Conservation (phyloP, 2,797 vertebrate genomes). For the Sarcoramphus papa region DNA sequence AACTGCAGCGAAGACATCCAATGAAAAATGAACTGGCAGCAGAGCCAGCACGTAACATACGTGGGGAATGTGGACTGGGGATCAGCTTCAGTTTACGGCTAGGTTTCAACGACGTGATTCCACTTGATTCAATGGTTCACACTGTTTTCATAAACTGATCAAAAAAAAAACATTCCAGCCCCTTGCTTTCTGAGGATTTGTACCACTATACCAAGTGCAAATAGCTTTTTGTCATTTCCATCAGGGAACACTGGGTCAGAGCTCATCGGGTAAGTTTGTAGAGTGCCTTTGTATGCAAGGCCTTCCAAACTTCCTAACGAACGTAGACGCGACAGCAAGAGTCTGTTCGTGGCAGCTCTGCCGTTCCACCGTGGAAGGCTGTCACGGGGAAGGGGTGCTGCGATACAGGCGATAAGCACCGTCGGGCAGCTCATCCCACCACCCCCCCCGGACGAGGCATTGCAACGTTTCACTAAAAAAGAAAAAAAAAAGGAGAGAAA, state of each 20-base stretch:
- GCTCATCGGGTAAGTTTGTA: neutral
- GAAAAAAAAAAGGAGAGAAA: too few species aligned
- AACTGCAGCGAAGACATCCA: neutral
- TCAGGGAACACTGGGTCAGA: neutral
- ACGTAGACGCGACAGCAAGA: fast-evolving
- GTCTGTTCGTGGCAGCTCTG: neutral
- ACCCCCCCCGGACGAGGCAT: neutral
- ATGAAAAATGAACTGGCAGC: neutral
- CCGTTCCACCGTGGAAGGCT: fast-evolving
- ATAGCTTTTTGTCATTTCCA: neutral
- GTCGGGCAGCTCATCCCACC: neutral
- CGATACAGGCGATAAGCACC: too few species aligned
- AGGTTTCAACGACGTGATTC: neutral
- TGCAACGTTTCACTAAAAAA: neutral
- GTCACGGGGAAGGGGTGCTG: neutral
- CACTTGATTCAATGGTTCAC: neutral
- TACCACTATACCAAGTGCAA: neutral
- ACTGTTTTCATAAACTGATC: neutral
- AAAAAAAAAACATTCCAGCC: neutral
- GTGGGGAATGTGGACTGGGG: neutral
- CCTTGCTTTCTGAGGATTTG: neutral
- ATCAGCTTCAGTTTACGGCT: neutral
- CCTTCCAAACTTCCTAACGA: neutral
- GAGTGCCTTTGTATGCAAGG: neutral
- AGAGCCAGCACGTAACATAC: fast-evolving